Evolutionary conservation across 35 echinoderm and acorn worm species (phyloP), one percentile per base, ranked within the genome.

Genomic region (Strongylocentrotus purpuratus): DNA sequence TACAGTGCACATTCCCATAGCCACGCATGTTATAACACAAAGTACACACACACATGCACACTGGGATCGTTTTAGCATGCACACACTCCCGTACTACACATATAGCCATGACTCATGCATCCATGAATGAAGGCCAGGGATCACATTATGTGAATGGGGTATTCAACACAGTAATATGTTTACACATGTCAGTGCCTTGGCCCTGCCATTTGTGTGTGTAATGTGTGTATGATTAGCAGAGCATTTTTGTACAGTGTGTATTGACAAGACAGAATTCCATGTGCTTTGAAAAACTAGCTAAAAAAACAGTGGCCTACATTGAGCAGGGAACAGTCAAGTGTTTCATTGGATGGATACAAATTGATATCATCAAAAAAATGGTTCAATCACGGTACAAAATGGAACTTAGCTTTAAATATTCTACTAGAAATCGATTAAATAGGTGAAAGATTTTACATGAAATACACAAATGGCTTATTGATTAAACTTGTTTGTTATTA

Each of bases 131-230:
- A 46, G 45, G 45, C 33, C 87, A 89, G 87, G 11, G 87, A 89
- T 89, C 87, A 89, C 87, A 89, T 89, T 89, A 89, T 89, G 87
- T 89, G 87, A 89, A 89, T 89, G 45, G 45, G 87, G 87, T 13
- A 33, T 89, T 10, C 9, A 20, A 89, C 15, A 46, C 87, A 89
- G 85, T 86, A 86, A 86, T 86, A 86, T 22, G 18, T 86, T 20
- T 9, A 86, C 10, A 86, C 22, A 86, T n/a, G 20, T 86, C 87
- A 89, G 12, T 45, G 87, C 87, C 12, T n/a, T 89, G 87, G 87
- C 45, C 87, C 87, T 89, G 87, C 45, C 9, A 15, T 45, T 45
- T 89, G 87, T 89, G 25, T 46, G 33, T 15, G 32, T 33, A 11
- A 46, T 89, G 32, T 89, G 87, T 89, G 87, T 35, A 17, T 46